A percentile compares a stretch with the other conserved stretches of the same genome.
phyloP scores from a whole-genome alignment of 2,113 vertebrate genomes.

The Mesocricetus auratus region DNA sequence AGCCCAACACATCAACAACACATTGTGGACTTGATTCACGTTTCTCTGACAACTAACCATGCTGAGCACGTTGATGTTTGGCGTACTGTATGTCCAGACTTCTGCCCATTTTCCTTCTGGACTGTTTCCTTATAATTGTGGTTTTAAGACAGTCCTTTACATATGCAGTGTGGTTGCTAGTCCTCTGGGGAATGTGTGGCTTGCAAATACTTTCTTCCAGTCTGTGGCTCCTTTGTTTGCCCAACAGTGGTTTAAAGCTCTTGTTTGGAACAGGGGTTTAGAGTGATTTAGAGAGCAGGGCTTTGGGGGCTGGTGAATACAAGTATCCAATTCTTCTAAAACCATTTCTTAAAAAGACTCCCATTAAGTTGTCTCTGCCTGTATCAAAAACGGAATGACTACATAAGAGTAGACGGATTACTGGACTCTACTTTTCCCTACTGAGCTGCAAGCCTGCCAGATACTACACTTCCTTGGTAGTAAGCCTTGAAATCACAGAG shows the following conservation, averaged over 20 bases:
- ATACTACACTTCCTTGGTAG: background rate
- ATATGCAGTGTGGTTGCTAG: background rate
- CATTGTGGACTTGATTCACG: background rate
- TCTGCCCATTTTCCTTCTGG: conserved; percentile 40
- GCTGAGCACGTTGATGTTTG: background rate
- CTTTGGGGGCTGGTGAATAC: background rate
- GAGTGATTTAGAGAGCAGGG: background rate
- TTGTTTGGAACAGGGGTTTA: background rate
- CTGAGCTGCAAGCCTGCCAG: background rate
- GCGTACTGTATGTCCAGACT: background rate
- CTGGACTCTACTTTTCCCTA: background rate
- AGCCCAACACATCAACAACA: background rate
- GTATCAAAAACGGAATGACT: conserved; percentile 3
- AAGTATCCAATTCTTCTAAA: background rate
- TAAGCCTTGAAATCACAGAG: background rate
- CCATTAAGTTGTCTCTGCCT: conserved; percentile 36
- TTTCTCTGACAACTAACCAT: conserved; percentile 3
- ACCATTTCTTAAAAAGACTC: conserved; percentile 50
- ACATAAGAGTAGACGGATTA: background rate
- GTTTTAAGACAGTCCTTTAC: background rate
- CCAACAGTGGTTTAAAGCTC: conserved; percentile 22
- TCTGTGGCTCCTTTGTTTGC: conserved; percentile 42
- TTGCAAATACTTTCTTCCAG: conserved; percentile 32
- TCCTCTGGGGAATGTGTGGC: background rate
- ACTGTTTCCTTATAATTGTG: conserved; percentile 4